These are phyloP conservation scores for Hippocampus barbouri DNA, from an alignment of 2,113 vertebrate species.

Conservation along the genomic window DNA sequence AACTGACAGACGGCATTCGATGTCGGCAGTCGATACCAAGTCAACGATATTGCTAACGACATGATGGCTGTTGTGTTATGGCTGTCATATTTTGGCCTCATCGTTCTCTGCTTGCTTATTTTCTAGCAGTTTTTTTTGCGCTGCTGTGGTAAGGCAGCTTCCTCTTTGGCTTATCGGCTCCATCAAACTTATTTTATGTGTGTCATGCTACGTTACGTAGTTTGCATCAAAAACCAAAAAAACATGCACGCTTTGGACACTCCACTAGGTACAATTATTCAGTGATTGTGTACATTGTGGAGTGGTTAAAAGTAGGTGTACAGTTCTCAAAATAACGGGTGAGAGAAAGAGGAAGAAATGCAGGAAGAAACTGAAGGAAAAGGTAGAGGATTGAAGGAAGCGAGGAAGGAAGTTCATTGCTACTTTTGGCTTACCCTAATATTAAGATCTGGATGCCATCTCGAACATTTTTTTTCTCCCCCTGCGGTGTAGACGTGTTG, in stretches of 20 bases:
- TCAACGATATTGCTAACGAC: too few species aligned
- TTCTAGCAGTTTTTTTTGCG: neutral
- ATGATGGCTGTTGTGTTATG: neutral
- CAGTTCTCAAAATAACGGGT: too few species aligned
- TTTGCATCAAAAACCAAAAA: neutral
- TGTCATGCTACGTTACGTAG: neutral
- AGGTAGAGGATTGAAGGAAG: too few species aligned
- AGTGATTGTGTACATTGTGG: too few species aligned
- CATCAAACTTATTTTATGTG: neutral
- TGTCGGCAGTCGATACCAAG: too few species aligned
- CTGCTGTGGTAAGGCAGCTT: neutral
- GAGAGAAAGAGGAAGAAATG: too few species aligned
- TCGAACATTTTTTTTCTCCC: neutral
- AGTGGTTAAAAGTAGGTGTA: too few species aligned
- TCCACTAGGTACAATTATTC: too few species aligned
- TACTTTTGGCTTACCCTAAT: neutral
- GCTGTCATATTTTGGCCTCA: too few species aligned
- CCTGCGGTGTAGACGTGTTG: neutral
- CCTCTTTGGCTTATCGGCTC: neutral
- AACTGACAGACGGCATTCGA: too few species aligned
- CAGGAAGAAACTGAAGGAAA: too few species aligned
- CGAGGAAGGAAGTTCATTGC: neutral
- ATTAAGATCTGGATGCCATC: too few species aligned
- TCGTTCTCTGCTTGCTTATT: neutral
- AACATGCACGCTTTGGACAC: neutral